These are phyloP conservation scores for Crocuta crocuta DNA, from an alignment of 2,113 vertebrate species.

Conservation along the genomic window DNA sequence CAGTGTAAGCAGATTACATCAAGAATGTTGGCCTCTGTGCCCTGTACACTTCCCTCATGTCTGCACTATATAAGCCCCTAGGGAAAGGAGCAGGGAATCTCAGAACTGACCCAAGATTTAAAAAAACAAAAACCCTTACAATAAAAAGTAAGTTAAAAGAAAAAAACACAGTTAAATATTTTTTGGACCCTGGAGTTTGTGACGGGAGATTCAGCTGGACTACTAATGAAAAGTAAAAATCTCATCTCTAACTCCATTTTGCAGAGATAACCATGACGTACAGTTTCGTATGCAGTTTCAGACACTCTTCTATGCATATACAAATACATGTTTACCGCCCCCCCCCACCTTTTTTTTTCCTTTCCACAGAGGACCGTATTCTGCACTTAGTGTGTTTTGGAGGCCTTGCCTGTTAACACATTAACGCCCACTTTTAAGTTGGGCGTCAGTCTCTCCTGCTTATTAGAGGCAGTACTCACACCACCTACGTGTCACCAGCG, in stretches of 20 bases:
- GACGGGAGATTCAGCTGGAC: not conserved
- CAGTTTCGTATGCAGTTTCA: not conserved
- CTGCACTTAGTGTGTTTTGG: not conserved
- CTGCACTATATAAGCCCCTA: not conserved
- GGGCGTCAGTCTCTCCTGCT: not conserved
- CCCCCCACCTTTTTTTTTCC: not conserved
- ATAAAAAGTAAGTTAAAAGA: constrained; percentile 23
- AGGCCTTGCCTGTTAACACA: not conserved
- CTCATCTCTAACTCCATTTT: not conserved
- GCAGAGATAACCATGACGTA: not conserved
- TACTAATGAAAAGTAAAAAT: not conserved
- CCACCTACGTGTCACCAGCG: not conserved
- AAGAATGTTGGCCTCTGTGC: not conserved
- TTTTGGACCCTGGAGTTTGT: not conserved
- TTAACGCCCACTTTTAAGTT: not conserved
- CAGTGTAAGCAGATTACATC: not conserved
- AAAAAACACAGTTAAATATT: not conserved
- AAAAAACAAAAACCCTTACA: not conserved
- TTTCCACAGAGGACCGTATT: not conserved
- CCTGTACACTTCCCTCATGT: not conserved
- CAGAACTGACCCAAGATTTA: not conserved
- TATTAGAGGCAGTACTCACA: not conserved
- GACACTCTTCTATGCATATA: not conserved
- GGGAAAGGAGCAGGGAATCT: not conserved
- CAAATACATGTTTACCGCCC: not conserved